Conservation (phyloP, 2,113 vertebrate genomes). For the Brienomyrus brachyistius region DNA sequence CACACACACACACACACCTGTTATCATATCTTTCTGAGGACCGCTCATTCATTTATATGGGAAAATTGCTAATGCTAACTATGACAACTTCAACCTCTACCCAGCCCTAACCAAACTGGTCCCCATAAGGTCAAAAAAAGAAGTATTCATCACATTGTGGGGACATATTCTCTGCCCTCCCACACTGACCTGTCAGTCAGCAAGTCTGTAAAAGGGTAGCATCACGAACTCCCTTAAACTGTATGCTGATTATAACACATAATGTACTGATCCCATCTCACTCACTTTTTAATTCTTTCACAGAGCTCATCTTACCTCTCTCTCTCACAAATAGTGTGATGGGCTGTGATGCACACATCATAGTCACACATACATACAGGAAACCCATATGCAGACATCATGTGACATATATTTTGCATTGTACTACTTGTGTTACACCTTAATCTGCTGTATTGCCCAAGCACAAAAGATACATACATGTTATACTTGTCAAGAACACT, state of each 20-base stretch:
- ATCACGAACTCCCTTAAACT: background rate
- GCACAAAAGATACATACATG: background rate
- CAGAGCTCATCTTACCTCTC: background rate
- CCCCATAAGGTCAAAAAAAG: background rate
- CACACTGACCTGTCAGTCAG: background rate
- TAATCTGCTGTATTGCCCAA: background rate
- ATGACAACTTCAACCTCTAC: too few species aligned
- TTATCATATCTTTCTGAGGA: too few species aligned
- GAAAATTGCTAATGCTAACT: too few species aligned
- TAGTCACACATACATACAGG: background rate
- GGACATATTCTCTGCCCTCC: background rate
- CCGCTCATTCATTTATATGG: too few species aligned
- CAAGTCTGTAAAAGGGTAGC: background rate
- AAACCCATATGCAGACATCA: background rate
- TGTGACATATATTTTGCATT: background rate
- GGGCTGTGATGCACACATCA: background rate
- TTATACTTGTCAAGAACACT: background rate
- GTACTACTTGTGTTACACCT: background rate
- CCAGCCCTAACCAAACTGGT: too few species aligned
- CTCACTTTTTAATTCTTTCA: background rate
- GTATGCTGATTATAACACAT: background rate
- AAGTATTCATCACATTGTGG: background rate
- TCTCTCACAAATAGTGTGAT: background rate
- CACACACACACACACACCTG: too few species aligned
- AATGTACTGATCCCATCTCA: constrained; percentile 4